A percentile compares a stretch with the other conserved stretches of the same genome.
Evolutionary conservation across 2,113 vertebrate species (phyloP).

Genomic region (Struthio camelus): DNA sequence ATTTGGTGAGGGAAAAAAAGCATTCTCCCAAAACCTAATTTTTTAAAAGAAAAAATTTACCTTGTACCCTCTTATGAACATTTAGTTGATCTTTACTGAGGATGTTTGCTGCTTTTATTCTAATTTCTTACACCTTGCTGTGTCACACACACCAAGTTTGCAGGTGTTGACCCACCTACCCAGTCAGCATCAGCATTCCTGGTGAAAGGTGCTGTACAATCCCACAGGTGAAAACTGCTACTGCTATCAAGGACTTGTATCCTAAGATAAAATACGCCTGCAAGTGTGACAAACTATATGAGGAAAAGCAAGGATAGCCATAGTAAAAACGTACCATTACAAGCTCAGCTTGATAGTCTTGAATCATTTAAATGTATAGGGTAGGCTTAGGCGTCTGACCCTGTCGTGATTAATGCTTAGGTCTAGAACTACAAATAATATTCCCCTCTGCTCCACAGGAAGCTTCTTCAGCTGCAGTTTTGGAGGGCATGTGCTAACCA

Average conservation of each 20-base stretch:
- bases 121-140: neutral
- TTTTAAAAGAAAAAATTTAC: neutral
- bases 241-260: neutral
- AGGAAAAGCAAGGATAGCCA: neutral
- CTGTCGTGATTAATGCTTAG: constrained; percentile 56
- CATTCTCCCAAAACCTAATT: neutral
- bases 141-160: neutral
- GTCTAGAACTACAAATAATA: constrained; percentile 50
- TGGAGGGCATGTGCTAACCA: neutral
- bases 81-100: neutral
- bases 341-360: constrained; percentile 18
- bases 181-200: neutral
- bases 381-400: constrained; percentile 18
- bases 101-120: neutral
- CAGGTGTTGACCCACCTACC: neutral
- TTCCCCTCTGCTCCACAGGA: constrained; percentile 16
- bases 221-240: neutral
- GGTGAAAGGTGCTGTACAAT: neutral
- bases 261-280: neutral
- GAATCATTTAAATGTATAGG: constrained; percentile 37
- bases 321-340: neutral
- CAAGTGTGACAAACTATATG: neutral
- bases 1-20: neutral
- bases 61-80: neutral
- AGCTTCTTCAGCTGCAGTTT: constrained; percentile 11